Base-by-base conservation (phyloP, 2,797 vertebrate species). In the Neomorphus geoffroyi region DNA sequence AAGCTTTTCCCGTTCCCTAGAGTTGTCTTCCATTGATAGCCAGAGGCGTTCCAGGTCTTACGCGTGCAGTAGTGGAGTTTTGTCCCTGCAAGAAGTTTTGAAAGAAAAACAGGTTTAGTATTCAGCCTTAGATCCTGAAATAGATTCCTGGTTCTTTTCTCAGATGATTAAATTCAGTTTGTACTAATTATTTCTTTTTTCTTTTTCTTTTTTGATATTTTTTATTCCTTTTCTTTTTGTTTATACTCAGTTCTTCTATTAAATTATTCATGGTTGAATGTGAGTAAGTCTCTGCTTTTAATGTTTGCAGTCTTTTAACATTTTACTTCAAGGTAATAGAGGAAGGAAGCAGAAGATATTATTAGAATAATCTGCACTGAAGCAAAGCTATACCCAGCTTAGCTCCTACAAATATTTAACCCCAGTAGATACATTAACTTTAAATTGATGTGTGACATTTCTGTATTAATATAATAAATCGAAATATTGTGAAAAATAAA, bases 71-170 rank as follows among this genome's bases (percentile, higher is more conserved):
- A 96, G 96, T 37, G 93, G 97, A 77, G 65, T 93, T 62, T 82
- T 97, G 0, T 96, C 89, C 15, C 45, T 98, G 2, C 97, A 98
- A 91, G 98, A 98, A 84, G 84, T 90, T 11, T 43, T 94, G 15
- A 98, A 94, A 92, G 96, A 98, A 96, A 98, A 50, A 93, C 98
- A 98, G 98, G 98, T 98, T 82, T 86, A 57, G 84, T 93, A 82
- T 93, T 58, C 60, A 71, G 7, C 11, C 10, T 75, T 53, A 53
- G 23, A 8, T 50, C 58, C 89, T 43, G 19, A 72, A 83, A 35
- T 54, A 86, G 35, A 11, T 82, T 70, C 92, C 35, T 79, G 8
- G 0, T 73, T 92, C 14, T 80, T 91, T 72, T 43, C 28, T 60
- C 8, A 58, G 48, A 70, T 64, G 2, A 45, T 80, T 80, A 41